These are phyloP conservation scores for Suncus etruscus DNA, from an alignment of 2,113 vertebrate genomes.

Conservation along the genomic window DNA sequence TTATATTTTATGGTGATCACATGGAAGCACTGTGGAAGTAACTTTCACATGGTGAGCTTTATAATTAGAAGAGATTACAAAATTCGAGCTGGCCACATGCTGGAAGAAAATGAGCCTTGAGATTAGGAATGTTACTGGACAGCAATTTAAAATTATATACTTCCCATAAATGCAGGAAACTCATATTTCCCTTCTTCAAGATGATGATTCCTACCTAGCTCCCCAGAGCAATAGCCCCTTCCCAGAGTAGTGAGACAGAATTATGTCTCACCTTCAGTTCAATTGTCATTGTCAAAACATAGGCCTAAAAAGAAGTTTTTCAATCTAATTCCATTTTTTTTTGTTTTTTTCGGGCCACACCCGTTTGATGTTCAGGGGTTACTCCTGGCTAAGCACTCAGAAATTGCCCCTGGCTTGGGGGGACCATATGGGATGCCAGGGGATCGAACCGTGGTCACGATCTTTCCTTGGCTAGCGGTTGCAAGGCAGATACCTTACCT, in stretches of 20 bases:
- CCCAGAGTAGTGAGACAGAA: neutral
- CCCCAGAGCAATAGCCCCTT: neutral
- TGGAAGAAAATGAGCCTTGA: slow-evolving; percentile 62
- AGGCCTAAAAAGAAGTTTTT: slow-evolving; percentile 2
- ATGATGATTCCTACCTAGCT: neutral
- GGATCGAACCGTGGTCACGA: no score
- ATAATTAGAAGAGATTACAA: slow-evolving; percentile 50
- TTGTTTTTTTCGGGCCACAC: no score
- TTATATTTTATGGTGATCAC: neutral
- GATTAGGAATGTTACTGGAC: slow-evolving; percentile 19
- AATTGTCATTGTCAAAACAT: neutral
- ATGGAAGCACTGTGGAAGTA: slow-evolving; percentile 18
- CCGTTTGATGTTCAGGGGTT: no score
- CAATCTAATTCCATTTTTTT: slow-evolving; percentile 16
- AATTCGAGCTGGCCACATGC: slow-evolving; percentile 11
- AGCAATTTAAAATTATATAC: slow-evolving; percentile 32
- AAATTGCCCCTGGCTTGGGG: no score
- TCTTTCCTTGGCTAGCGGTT: no score
- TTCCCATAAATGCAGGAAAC: neutral
- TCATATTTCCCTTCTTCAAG: neutral
- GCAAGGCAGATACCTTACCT: no score
- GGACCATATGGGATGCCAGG: no score
- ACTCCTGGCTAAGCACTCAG: no score
- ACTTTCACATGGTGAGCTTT: neutral
- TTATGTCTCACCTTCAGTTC: slow-evolving; percentile 15